These are phyloP conservation scores for Calycopis cecrops DNA, from an alignment of 1,140 invertebrate genomes.

Conservation along the genomic window DNA sequence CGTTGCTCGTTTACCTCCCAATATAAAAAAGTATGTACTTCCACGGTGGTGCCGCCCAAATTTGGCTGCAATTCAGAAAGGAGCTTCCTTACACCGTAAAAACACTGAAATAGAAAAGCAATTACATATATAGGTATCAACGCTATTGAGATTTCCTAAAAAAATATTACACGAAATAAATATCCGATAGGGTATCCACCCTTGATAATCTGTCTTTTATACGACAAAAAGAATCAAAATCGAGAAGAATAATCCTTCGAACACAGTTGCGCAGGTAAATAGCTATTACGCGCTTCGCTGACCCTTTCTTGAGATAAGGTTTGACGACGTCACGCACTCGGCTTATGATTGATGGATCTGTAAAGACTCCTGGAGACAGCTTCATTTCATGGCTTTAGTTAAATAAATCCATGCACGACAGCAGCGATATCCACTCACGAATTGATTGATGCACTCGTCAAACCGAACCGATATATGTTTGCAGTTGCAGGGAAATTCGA, in stretches of 20 bases:
- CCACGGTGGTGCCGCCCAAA: too few species aligned
- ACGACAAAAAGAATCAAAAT: constrained; percentile 54
- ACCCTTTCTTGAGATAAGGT: constrained; percentile 46
- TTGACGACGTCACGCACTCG: constrained; percentile 42
- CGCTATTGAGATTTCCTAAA: background rate
- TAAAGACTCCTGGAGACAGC: constrained; percentile 37
- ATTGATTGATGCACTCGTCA: constrained; percentile 26
- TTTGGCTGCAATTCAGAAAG: too few species aligned
- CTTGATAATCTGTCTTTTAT: constrained; percentile 39
- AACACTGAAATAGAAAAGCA: too few species aligned
- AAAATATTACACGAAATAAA: constrained; percentile 15
- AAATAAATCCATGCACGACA: constrained; percentile 47
- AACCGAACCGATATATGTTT: background rate
- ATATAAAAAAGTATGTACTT: too few species aligned
- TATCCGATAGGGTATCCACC: constrained; percentile 17
- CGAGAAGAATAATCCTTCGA: constrained; percentile 49
- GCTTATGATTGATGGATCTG: constrained; percentile 51
- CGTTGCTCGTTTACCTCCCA: too few species aligned
- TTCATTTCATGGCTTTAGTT: constrained; percentile 54
- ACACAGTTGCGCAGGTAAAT: constrained; percentile 55
- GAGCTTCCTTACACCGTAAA: too few species aligned
- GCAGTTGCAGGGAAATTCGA: too few species aligned
- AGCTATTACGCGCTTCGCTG: constrained; percentile 66
- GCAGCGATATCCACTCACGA: constrained; percentile 25
- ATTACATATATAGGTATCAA: background rate